phyloP scores from a whole-genome alignment of 2,888 invertebrate species.

The Ennomos erosarius region DNA sequence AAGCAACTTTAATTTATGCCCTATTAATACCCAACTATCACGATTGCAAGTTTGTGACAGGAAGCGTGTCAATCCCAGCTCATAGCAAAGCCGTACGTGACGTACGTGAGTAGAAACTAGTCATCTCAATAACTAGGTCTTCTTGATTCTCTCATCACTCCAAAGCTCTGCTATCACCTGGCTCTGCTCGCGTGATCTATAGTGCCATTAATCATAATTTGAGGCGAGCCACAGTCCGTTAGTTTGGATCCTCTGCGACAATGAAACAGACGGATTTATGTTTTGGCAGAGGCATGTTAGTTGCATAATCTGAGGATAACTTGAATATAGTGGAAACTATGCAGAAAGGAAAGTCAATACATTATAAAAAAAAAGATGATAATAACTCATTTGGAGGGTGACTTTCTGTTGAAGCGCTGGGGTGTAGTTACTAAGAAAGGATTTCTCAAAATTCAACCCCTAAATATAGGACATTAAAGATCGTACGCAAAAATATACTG shows the following conservation, averaged over 20 bases:
- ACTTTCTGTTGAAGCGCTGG: no score
- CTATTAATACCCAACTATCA: no score
- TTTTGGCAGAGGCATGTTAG: slow-evolving; percentile 18
- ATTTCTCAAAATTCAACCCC: no score
- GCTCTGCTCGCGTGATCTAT: slow-evolving; percentile 54
- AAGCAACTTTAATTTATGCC: no score
- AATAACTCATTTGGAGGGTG: no score
- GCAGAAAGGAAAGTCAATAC: slow-evolving; percentile 4
- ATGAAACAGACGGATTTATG: slow-evolving; percentile 31
- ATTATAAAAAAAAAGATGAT: no score
- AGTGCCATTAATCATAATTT: slow-evolving; percentile 68
- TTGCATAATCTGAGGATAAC: slow-evolving; percentile 21
- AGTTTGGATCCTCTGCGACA: slow-evolving; percentile 21
- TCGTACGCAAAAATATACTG: no score
- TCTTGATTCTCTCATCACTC: background rate
- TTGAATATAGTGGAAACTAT: slow-evolving; percentile 15
- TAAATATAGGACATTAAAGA: no score
- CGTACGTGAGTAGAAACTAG: background rate
- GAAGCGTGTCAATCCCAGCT: no score
- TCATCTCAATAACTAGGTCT: slow-evolving; percentile 1
- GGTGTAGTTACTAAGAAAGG: no score
- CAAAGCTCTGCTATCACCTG: slow-evolving; percentile 20
- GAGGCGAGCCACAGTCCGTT: slow-evolving; percentile 46
- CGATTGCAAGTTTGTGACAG: no score
- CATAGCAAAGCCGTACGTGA: no score